These are phyloP conservation scores for Amazona finschi DNA, from an alignment of 2,797 vertebrate species.

Conservation along the genomic window DNA sequence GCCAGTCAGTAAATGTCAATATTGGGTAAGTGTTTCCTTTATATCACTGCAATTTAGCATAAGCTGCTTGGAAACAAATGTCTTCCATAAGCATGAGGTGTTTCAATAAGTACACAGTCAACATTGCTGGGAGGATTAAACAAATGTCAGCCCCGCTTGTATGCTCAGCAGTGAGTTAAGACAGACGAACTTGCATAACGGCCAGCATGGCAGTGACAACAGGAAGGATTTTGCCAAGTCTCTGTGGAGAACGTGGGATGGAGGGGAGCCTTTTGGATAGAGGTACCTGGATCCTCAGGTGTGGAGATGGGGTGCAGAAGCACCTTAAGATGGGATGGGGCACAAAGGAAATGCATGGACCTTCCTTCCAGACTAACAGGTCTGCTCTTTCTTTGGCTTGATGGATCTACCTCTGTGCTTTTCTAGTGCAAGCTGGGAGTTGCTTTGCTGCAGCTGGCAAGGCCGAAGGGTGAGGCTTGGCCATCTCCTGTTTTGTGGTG, in stretches of 20 bases:
- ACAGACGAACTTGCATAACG: not conserved
- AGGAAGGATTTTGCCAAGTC: not conserved
- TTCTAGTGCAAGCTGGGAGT: not conserved
- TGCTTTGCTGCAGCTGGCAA: not conserved
- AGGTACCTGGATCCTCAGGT: not conserved
- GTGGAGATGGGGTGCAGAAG: not conserved
- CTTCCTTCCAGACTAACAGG: not conserved
- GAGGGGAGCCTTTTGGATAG: not conserved
- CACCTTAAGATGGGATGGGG: too few relatives aligned
- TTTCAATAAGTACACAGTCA: slow-evolving; percentile 73
- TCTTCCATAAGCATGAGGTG: slow-evolving; percentile 71
- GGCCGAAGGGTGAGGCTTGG: not conserved
- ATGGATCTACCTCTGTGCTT: not conserved
- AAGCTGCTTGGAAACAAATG: slow-evolving; percentile 79
- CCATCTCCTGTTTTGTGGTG: rapidly evolving
- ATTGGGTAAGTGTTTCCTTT: slow-evolving; percentile 79
- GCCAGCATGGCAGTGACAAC: not conserved
- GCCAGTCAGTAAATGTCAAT: slow-evolving; percentile 78
- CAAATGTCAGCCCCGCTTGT: slow-evolving; percentile 73
- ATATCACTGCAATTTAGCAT: slow-evolving; percentile 75
- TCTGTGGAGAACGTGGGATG: not conserved
- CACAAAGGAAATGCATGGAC: rapidly evolving
- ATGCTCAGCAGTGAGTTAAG: slow-evolving; percentile 34
- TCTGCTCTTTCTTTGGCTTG: rapidly evolving
- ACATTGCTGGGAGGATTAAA: slow-evolving; percentile 70